Evolutionary conservation across 2,888 invertebrate species (phyloP).

Genomic region (Latrodectus elegans): DNA sequence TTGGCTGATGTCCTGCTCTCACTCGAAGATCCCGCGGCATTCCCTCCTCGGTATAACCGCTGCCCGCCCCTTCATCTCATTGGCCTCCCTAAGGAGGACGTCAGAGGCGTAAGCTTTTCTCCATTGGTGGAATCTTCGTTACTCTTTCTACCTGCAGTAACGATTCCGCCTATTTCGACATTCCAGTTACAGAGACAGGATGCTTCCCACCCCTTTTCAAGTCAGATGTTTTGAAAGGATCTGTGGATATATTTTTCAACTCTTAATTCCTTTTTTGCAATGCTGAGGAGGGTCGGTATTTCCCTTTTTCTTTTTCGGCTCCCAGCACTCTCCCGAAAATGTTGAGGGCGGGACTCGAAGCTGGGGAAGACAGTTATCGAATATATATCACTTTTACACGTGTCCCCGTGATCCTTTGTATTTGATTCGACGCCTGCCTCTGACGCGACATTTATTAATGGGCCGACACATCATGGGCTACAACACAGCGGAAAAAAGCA

Average conservation of each 20-base stretch:
- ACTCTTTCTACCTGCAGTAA: slow-evolving; percentile 26
- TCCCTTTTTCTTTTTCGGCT: not conserved
- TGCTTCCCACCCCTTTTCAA: slow-evolving; percentile 11
- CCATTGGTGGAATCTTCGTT: slow-evolving; percentile 36
- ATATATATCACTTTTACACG: slow-evolving; percentile 67
- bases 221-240: slow-evolving; percentile 12
- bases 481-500: not conserved
- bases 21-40: slow-evolving; percentile 47
- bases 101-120: slow-evolving; percentile 24
- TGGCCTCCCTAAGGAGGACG: not conserved
- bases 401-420: slow-evolving; percentile 36
- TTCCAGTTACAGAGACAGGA: slow-evolving; percentile 44
- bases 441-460: slow-evolving; percentile 68
- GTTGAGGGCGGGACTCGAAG: slow-evolving; percentile 28
- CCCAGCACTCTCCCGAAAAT: slow-evolving; percentile 5
- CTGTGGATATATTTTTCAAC: not conserved
- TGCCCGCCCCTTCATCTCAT: slow-evolving; percentile 5
- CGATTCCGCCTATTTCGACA: slow-evolving; percentile 20
- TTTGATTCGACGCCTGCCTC: slow-evolving; percentile 51
- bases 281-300: not conserved
- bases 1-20: not conserved
- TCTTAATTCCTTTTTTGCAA: no score
- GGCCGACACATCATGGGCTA: not conserved
- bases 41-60: not conserved
- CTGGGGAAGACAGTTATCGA: slow-evolving; percentile 63